Conservation (phyloP, 2,888 invertebrate genomes). For the Agrotis ipsilon region DNA sequence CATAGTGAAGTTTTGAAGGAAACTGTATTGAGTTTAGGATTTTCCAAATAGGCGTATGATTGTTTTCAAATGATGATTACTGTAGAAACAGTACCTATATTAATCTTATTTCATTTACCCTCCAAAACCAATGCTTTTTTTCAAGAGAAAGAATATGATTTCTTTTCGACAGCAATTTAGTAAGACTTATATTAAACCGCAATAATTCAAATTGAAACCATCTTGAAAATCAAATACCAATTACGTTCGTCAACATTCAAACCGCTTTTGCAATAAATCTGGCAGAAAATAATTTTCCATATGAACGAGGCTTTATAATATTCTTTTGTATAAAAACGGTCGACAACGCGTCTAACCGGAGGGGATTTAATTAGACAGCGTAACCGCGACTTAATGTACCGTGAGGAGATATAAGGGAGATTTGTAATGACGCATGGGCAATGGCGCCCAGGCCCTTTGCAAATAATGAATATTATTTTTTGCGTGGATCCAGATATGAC, state of each 20-base stretch:
- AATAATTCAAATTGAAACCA: not conserved
- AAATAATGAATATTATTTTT: constrained; percentile 58
- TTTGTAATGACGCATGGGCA: constrained; percentile 74
- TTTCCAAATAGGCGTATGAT: no score
- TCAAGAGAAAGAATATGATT: no score
- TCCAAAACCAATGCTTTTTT: not conserved
- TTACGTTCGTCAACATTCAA: not conserved
- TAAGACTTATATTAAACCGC: not conserved
- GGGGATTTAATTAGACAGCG: constrained; percentile 87
- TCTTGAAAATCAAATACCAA: constrained; percentile 10
- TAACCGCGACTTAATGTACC: constrained; percentile 83
- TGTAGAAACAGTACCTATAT: no score
- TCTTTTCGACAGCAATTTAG: not conserved
- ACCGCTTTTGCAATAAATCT: constrained; percentile 24
- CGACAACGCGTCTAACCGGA: constrained; percentile 73
- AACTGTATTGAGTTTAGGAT: not conserved
- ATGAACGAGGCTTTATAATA: constrained; percentile 68
- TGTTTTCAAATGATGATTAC: no score
- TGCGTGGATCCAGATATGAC: not conserved
- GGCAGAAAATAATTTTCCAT: constrained; percentile 46
- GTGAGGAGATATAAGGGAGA: constrained; percentile 83
- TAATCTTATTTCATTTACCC: no score
- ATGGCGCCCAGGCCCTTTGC: constrained; percentile 51
- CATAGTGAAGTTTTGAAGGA: not conserved
- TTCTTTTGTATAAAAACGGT: constrained; percentile 75